A percentile compares a stretch with the other conserved stretches of the same genome.
Evolutionary conservation across 2,113 vertebrate species (phyloP).

Genomic region (Lycocorax pyrrhopterus): DNA sequence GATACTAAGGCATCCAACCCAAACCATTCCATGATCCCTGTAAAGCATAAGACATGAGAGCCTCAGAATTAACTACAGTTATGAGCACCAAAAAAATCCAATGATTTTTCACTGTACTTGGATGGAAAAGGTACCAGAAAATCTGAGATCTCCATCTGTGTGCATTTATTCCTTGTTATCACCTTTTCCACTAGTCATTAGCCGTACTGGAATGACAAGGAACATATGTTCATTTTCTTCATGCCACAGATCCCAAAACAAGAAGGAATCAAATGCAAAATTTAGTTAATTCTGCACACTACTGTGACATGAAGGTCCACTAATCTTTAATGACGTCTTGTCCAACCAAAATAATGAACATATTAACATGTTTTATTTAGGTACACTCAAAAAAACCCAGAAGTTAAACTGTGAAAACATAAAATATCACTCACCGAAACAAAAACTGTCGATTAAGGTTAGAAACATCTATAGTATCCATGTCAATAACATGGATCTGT

Average conservation of each 20-base stretch:
- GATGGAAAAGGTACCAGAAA: background rate
- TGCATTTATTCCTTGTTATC: background rate
- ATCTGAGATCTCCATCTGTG: background rate
- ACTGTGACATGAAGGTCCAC: background rate
- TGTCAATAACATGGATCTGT: constrained; percentile 96
- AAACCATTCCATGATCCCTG: background rate
- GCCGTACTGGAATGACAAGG: background rate
- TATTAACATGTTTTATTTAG: background rate
- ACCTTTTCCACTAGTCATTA: background rate
- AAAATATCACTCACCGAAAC: constrained; percentile 83
- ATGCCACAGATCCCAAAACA: background rate
- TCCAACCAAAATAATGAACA: background rate
- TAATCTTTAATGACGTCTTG: background rate
- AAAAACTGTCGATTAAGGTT: constrained; percentile 97
- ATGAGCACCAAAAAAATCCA: background rate
- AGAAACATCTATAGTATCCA: constrained; percentile 95
- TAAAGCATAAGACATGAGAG: background rate
- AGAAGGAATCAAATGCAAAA: fast-evolving
- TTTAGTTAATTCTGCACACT: background rate
- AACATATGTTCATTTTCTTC: background rate
- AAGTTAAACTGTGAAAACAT: background rate
- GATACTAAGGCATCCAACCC: background rate
- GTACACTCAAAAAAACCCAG: background rate
- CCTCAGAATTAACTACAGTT: background rate
- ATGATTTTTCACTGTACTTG: background rate